A percentile compares a stretch with the other conserved stretches of the same genome.
Conservation (phyloP, 2,797 vertebrate genomes). For the Pipistrellus pygmaeus region DNA sequence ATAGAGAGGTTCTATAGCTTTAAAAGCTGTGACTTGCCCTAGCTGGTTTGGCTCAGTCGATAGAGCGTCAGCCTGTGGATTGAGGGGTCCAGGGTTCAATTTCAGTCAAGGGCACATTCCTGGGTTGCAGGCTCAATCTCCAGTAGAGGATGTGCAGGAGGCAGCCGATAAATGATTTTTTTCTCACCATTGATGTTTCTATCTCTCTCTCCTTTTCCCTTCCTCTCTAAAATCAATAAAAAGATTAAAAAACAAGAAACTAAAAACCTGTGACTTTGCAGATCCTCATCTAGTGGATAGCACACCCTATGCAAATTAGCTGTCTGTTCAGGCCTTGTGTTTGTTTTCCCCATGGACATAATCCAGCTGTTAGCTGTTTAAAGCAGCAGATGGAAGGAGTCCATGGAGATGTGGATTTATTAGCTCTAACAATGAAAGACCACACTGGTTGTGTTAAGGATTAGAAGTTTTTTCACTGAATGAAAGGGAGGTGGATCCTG, state of each 20-base stretch:
- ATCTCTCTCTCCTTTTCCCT: too few relatives aligned
- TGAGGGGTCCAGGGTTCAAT: too few relatives aligned
- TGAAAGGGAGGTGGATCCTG: constrained; percentile 83
- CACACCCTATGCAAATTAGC: constrained; percentile 89
- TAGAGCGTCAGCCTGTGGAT: too few relatives aligned
- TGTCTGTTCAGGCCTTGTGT: constrained; percentile 83
- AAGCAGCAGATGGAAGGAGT: constrained; percentile 87
- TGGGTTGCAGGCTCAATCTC: too few relatives aligned
- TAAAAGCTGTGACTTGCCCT: constrained; percentile 81
- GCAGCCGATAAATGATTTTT: too few relatives aligned
- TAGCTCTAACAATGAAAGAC: constrained; percentile 85
- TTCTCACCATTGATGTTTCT: too few relatives aligned
- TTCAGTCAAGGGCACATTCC: too few relatives aligned
- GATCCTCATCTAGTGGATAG: constrained; percentile 81
- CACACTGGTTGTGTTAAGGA: constrained; percentile 81
- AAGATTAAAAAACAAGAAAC: too few relatives aligned
- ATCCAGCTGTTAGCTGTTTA: constrained; percentile 85
- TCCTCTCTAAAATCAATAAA: too few relatives aligned
- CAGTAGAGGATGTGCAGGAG: too few relatives aligned
- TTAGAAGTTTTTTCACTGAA: constrained; percentile 84
- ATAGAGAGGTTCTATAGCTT: constrained; percentile 81
- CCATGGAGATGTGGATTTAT: constrained; percentile 84
- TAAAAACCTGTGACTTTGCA: constrained; percentile 69
- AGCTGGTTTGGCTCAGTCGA: too few relatives aligned
- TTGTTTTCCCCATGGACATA: constrained; percentile 87